phyloP scores from a whole-genome alignment of 1,140 invertebrate genomes.

The Diorhabda carinulata region DNA sequence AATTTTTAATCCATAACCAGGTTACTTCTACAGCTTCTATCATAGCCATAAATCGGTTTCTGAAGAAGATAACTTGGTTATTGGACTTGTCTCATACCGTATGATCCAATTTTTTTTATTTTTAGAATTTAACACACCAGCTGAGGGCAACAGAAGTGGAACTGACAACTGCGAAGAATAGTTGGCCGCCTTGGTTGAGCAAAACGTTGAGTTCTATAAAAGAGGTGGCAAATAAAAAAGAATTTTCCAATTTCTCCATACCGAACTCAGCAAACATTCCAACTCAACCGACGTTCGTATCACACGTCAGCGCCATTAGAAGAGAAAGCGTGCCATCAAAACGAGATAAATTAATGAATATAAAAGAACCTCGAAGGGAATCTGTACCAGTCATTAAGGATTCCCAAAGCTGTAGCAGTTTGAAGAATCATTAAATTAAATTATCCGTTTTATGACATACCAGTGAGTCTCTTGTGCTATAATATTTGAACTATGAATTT shows the following conservation, averaged over 20 bases:
- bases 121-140: constrained; percentile 88
- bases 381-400: constrained; percentile 43
- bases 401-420: constrained; percentile 46
- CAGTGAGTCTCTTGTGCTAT: neutral
- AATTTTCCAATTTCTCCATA: constrained; percentile 36
- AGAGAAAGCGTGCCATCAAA: constrained; percentile 42
- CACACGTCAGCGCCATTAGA: constrained; percentile 40
- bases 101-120: constrained; percentile 8
- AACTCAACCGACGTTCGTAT: constrained; percentile 42
- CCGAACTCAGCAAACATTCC: constrained; percentile 24
- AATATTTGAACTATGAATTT: neutral
- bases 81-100: too few species aligned
- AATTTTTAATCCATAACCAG: neutral
- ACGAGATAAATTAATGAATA: constrained; percentile 23
- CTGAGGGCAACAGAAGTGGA: constrained; percentile 78
- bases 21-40: too few species aligned
- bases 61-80: too few species aligned
- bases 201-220: constrained; percentile 67
- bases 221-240: constrained; percentile 47
- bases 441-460: neutral
- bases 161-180: constrained; percentile 71
- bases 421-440: constrained; percentile 42
- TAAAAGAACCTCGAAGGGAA: constrained; percentile 34
- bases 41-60: too few species aligned
- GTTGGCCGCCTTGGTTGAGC: constrained; percentile 82